A percentile compares a stretch with the other conserved stretches of the same genome.
These are phyloP conservation scores for Istiophorus platypterus DNA, from an alignment of 2,113 vertebrate genomes.

Conservation along the genomic window DNA sequence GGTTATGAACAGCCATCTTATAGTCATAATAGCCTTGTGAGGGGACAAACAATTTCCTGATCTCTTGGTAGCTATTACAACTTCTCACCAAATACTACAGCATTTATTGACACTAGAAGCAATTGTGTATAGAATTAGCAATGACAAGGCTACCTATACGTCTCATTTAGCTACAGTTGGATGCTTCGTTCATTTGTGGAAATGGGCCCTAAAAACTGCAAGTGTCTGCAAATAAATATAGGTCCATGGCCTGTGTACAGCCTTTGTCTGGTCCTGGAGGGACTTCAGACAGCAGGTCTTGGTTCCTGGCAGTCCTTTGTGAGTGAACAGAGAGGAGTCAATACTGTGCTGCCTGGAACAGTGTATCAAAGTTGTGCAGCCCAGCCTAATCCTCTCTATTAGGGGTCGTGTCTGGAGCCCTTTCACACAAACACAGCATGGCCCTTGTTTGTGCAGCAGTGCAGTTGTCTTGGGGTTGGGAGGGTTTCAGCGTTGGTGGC, in stretches of 20 bases:
- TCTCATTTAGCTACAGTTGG: neutral
- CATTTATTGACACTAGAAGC: neutral
- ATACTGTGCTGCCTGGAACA: conserved; percentile 40
- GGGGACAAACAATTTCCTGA: neutral
- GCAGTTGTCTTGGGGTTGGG: conserved; percentile 88
- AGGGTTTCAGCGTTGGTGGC: conserved; percentile 75
- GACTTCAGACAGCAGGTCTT: conserved; percentile 62
- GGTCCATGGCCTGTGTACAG: conserved; percentile 22
- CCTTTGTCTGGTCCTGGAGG: conserved; percentile 58
- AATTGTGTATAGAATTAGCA: neutral
- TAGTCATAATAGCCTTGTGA: no score
- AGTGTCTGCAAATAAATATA: conserved; percentile 1
- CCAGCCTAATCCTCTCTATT: conserved; percentile 82
- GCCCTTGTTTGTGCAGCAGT: conserved; percentile 86
- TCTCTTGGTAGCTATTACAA: neutral
- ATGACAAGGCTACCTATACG: neutral
- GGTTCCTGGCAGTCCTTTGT: conserved; percentile 32
- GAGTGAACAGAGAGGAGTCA: conserved; percentile 52
- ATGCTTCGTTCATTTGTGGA: neutral
- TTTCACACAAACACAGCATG: conserved; percentile 84
- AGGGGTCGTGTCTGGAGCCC: conserved; percentile 77
- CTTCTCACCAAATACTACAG: neutral
- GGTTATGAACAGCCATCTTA: neutral
- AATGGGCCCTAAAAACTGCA: neutral
- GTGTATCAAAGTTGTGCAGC: conserved; percentile 68